Evolutionary conservation across 1,140 invertebrate genomes (phyloP), one percentile per base, ranked within the genome.

Genomic region (Dreissena rostriformis): DNA sequence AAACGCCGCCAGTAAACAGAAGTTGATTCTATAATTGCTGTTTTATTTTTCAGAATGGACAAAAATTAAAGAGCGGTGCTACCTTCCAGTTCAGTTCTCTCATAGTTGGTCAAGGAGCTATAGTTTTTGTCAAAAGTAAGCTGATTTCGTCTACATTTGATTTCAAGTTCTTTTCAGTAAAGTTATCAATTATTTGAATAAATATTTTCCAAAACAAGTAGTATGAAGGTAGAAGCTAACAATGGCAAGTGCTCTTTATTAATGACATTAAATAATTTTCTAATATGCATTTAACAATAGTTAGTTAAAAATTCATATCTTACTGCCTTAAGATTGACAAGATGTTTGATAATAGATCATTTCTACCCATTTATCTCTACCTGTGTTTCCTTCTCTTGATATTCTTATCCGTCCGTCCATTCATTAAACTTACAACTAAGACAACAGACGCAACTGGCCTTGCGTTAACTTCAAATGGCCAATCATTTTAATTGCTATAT

Each of bases 41-140:
- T 61, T 61, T 61, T 12, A 61, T 61, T 61, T 61, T 61, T 24
- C 57, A 61, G 57, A 61, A 61, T 61, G 57, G 57, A 61, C 57
- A 61, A 61, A 61, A 61, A n/a, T n/a, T 61, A 24, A 61, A 61
- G 57, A 61, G 57, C 17, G 57, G 57, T 61, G 57, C 57, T 61
- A 61, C 22, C 57, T 61, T 61, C 17, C 57, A n/a, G 57, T 61
- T 19, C 17, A 61, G 22, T 61, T 61, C 57, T 61, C 57, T n/a
- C 57, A 61, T 24, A 61, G 57, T 12, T 61, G 57, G 57, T 61
- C 11, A 11, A 61, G 22, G 57, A 24, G 17, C 22, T n/a, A 61
- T 61, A 19, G 12, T 19, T 61, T n/a, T 61, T 61, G 57, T 61
- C 57, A 61, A 61, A 61, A 61, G 57, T 61, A 61, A 61, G 57